phyloP scores from a whole-genome alignment of 2,797 vertebrate species.

The Pipistrellus kuhlii region DNA sequence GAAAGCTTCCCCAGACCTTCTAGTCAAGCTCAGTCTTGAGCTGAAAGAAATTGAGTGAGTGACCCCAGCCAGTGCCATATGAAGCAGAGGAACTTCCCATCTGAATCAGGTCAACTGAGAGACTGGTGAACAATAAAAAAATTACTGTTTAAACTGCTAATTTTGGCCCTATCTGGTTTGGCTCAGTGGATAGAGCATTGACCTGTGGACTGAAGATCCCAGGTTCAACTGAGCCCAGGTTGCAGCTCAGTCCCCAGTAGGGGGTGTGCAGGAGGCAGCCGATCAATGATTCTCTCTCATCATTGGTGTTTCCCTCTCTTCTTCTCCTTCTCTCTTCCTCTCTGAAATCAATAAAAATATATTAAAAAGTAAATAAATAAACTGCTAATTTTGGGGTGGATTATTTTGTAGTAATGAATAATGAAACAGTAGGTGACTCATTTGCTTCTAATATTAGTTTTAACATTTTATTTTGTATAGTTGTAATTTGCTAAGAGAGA shows the following conservation, averaged over 20 bases:
- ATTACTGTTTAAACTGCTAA: not conserved
- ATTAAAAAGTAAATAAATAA: not conserved
- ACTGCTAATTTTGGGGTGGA: not conserved
- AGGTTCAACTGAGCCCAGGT: too few species aligned
- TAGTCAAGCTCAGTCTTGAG: not conserved
- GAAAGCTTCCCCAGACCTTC: not conserved
- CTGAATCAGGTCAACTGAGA: not conserved
- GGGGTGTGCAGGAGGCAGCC: too few species aligned
- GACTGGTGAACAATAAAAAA: not conserved
- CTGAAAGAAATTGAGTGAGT: not conserved
- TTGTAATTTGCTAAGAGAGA: not conserved
- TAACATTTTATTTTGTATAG: not conserved
- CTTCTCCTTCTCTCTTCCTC: too few species aligned
- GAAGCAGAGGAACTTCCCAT: not conserved
- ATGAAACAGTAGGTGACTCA: not conserved
- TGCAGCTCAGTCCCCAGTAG: too few species aligned
- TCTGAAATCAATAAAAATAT: too few species aligned
- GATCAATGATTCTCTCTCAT: too few species aligned
- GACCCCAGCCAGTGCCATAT: not conserved
- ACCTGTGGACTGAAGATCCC: too few species aligned
- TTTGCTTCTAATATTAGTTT: slow-evolving; percentile 30
- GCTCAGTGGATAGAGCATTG: too few species aligned
- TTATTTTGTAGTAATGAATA: not conserved
- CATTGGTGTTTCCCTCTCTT: too few species aligned
- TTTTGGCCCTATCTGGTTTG: not conserved